These are phyloP conservation scores for Odobenus rosmarus DNA, from an alignment of 2,113 vertebrate species.

Conservation along the genomic window DNA sequence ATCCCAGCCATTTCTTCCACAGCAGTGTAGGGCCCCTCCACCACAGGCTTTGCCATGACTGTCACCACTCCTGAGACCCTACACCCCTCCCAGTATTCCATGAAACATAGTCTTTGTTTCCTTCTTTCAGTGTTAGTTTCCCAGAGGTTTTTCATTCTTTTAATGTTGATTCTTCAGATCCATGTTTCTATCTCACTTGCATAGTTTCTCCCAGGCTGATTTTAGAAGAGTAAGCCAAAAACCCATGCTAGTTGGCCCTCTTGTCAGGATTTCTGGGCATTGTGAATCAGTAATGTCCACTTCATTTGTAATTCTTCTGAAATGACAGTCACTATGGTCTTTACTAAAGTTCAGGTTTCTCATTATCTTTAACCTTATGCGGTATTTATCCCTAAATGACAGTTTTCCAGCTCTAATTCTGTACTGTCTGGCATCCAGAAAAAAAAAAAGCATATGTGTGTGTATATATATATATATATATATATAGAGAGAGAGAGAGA, in stretches of 20 bases:
- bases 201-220: not conserved
- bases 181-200: not conserved
- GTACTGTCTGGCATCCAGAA: not conserved
- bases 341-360: slow-evolving; percentile 37
- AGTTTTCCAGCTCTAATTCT: not conserved
- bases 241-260: not conserved
- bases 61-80: not conserved
- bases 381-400: not conserved
- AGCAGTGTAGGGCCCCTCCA: not conserved
- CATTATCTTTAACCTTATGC: slow-evolving; percentile 14
- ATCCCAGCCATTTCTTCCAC: not conserved
- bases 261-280: not conserved
- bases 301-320: slow-evolving; percentile 55
- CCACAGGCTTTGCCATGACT: not conserved
- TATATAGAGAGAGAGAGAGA: too few relatives aligned
- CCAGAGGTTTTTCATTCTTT: not conserved
- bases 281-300: not conserved
- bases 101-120: not conserved
- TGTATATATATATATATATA: not conserved
- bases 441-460: not conserved
- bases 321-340: slow-evolving; percentile 5
- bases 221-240: not conserved
- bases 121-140: not conserved
- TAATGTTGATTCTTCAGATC: not conserved
- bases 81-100: not conserved